phyloP scores from a whole-genome alignment of 1,140 invertebrate species.

The Drosophila saltans region DNA sequence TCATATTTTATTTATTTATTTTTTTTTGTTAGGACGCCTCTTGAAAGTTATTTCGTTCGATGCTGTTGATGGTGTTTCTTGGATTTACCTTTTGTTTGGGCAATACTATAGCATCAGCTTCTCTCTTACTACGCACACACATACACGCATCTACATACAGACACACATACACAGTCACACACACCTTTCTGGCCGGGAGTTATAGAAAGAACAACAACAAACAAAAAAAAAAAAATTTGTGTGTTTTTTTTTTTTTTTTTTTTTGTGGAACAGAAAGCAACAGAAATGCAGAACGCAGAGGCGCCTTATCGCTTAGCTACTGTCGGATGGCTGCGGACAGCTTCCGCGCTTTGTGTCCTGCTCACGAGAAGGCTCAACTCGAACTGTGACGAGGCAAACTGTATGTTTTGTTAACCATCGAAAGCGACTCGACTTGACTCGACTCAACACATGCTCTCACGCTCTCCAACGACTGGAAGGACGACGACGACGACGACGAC shows the following conservation, averaged over 20 bases:
- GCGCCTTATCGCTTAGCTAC: conserved; percentile 29
- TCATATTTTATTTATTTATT: conserved; percentile 19
- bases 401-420: conserved; percentile 25
- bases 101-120: conserved; percentile 5
- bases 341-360: conserved; percentile 75
- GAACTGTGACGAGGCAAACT: conserved; percentile 69
- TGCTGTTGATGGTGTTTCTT: conserved; percentile 17
- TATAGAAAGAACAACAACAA: conserved; percentile 36
- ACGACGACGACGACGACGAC: neutral
- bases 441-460: conserved; percentile 29
- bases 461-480: conserved; percentile 23
- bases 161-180: conserved; percentile 32
- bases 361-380: conserved; percentile 80
- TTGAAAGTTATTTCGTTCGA: conserved; percentile 17
- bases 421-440: conserved; percentile 27
- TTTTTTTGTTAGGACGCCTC: conserved; percentile 9
- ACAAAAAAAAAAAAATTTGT: neutral
- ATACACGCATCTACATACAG: conserved; percentile 35
- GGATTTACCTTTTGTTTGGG: conserved; percentile 29
- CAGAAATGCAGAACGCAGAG: conserved; percentile 45
- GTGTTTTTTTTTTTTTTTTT: too few species aligned
- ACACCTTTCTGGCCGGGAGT: conserved; percentile 55
- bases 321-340: conserved; percentile 42
- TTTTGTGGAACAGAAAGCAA: neutral
- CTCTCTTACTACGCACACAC: conserved; percentile 32